phyloP scores from a whole-genome alignment of 2,888 invertebrate genomes.

The Rotaria sp. region DNA sequence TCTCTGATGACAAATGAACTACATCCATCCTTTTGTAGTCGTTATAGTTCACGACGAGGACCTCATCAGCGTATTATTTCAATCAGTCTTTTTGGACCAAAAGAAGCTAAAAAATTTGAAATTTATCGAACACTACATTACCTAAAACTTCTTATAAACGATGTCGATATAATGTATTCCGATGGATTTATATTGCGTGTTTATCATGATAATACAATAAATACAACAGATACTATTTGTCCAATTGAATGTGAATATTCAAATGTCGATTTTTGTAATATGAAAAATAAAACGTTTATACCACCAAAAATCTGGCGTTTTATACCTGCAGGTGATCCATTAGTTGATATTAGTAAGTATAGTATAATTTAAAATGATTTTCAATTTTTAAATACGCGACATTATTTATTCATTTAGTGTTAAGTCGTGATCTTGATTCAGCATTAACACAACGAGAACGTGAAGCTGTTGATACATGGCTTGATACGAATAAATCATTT shows the following conservation, averaged over 20 bases:
- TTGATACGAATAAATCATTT: conserved; percentile 9
- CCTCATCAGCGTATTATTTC: conserved; percentile 34
- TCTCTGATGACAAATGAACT: not conserved
- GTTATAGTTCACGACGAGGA: not conserved
- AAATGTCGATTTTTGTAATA: conserved; percentile 29
- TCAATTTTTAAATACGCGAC: too few species aligned
- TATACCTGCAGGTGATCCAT: not conserved
- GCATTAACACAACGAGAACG: not conserved
- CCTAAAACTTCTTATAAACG: not conserved
- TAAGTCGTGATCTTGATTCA: conserved; percentile 25
- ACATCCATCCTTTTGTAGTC: not conserved
- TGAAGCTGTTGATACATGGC: not conserved
- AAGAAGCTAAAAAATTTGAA: not conserved
- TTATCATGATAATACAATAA: not conserved
- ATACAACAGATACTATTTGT: not conserved
- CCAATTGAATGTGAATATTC: conserved; percentile 21
- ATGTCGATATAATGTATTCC: not conserved
- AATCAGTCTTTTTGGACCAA: conserved; percentile 23
- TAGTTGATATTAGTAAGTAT: not conserved
- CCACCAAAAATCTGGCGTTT: conserved; percentile 25
- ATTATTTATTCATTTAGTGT: not conserved
- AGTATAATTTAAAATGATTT: too few species aligned
- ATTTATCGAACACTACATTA: not conserved
- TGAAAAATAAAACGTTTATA: not conserved
- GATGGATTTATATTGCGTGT: not conserved